Conservation (phyloP, 2,888 invertebrate species). For the Platycheirus rosarum region DNA sequence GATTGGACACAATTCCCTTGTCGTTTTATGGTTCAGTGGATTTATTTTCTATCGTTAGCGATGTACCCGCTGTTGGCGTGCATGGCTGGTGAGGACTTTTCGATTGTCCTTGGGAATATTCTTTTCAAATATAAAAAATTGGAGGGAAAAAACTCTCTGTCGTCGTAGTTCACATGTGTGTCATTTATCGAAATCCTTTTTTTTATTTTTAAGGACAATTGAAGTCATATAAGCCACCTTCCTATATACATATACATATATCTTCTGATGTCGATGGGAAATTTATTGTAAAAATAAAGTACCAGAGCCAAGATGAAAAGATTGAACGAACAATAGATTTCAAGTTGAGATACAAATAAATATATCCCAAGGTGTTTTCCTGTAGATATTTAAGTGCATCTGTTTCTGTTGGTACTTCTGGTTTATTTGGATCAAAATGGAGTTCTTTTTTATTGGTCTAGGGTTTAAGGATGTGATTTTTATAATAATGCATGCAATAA, state of each 20-base stretch:
- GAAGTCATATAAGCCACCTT: too few relatives aligned
- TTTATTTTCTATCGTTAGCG: constrained; percentile 36
- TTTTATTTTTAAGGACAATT: constrained; percentile 5
- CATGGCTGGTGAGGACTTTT: not conserved
- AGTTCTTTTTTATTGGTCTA: not conserved
- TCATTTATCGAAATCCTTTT: constrained; percentile 1
- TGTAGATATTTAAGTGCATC: not conserved
- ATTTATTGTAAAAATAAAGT: constrained; percentile 49
- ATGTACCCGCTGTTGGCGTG: constrained; percentile 23
- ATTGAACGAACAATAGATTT: constrained; percentile 48
- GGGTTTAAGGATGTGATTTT: not conserved
- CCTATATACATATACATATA: not conserved
- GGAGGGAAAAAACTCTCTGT: not conserved
- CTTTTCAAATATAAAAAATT: not conserved
- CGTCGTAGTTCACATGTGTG: too few relatives aligned
- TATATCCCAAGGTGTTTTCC: constrained; percentile 9
- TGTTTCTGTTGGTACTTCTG: not conserved
- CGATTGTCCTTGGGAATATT: not conserved
- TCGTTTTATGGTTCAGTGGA: constrained; percentile 54
- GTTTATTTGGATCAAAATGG: not conserved
- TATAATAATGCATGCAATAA: not conserved
- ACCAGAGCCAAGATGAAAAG: constrained; percentile 28
- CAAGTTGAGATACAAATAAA: constrained; percentile 40
- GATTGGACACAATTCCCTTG: constrained; percentile 52
- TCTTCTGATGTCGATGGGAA: not conserved